Percentiles rank a stretch among this genome's conserved stretches.
Conservation (phyloP, 2,113 vertebrate genomes). For the Daboia siamensis region DNA sequence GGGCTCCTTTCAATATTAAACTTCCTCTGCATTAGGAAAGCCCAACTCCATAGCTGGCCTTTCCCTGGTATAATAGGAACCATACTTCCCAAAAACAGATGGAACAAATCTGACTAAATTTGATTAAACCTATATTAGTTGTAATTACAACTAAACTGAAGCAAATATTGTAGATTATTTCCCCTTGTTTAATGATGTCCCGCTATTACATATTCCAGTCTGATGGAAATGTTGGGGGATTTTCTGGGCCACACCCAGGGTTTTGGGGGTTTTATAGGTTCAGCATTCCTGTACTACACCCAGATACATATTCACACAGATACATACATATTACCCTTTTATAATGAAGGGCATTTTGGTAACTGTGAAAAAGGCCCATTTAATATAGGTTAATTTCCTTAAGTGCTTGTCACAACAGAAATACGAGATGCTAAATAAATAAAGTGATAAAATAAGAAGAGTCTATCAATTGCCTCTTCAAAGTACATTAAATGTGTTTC, state of each 20-base stretch:
- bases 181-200: neutral
- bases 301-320: neutral
- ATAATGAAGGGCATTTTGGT: neutral
- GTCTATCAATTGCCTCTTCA: neutral
- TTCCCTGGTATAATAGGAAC: neutral
- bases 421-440: neutral
- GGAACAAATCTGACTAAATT: neutral
- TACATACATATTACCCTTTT: neutral
- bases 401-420: neutral
- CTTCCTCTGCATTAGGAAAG: neutral
- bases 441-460: neutral
- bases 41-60: neutral
- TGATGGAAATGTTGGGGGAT: neutral
- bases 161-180: neutral
- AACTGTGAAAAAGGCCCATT: slow-evolving; percentile 12
- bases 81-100: neutral
- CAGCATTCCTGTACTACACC: neutral
- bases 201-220: neutral
- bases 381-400: slow-evolving; percentile 25
- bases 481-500: neutral
- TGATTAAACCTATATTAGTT: neutral
- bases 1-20: neutral
- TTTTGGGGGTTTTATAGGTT: neutral
- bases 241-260: neutral
- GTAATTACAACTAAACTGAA: neutral